Conservation (phyloP, 2,113 vertebrate genomes). For the Chloroceryle aenea region DNA sequence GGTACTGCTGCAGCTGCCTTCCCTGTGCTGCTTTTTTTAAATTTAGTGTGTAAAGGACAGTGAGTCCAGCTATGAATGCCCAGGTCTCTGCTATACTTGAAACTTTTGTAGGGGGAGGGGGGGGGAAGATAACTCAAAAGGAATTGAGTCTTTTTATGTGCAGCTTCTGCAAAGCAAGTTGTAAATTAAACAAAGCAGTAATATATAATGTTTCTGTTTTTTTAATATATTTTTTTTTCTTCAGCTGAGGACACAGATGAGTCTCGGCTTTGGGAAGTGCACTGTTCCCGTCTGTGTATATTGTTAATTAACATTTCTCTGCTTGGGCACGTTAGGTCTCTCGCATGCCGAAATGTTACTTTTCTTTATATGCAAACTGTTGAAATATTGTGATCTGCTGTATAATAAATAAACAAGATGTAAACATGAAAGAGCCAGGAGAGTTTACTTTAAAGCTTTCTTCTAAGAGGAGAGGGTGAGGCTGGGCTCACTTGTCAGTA, state of each 20-base stretch:
- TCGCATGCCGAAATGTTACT: slow-evolving; percentile 71
- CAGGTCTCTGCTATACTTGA: slow-evolving; percentile 74
- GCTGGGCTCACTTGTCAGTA: slow-evolving; percentile 65
- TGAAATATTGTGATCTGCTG: slow-evolving; percentile 71
- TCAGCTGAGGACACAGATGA: slow-evolving; percentile 56
- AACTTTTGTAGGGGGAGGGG: slow-evolving; percentile 25
- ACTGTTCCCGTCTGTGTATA: slow-evolving; percentile 73
- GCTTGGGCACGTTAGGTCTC: slow-evolving; percentile 69
- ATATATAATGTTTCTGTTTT: slow-evolving; percentile 67
- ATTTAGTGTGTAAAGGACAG: slow-evolving; percentile 66
- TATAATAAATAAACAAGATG: slow-evolving; percentile 72
- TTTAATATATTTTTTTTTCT: slow-evolving; percentile 71
- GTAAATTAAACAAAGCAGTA: slow-evolving; percentile 73
- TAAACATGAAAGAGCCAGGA: slow-evolving; percentile 58
- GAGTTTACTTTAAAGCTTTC: slow-evolving; percentile 63
- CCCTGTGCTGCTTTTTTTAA: slow-evolving; percentile 57
- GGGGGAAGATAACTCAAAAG: background rate
- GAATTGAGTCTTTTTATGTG: slow-evolving; percentile 63
- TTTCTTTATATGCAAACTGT: slow-evolving; percentile 73
- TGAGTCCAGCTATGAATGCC: slow-evolving; percentile 60
- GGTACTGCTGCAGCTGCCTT: slow-evolving; percentile 74
- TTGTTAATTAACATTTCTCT: slow-evolving; percentile 75
- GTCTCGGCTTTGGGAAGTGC: slow-evolving; percentile 66
- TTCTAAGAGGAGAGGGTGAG: slow-evolving; percentile 56
- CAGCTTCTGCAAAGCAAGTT: slow-evolving; percentile 73